These are phyloP conservation scores for Tortrix viridana DNA, from an alignment of 2,888 invertebrate species.

Conservation along the genomic window DNA sequence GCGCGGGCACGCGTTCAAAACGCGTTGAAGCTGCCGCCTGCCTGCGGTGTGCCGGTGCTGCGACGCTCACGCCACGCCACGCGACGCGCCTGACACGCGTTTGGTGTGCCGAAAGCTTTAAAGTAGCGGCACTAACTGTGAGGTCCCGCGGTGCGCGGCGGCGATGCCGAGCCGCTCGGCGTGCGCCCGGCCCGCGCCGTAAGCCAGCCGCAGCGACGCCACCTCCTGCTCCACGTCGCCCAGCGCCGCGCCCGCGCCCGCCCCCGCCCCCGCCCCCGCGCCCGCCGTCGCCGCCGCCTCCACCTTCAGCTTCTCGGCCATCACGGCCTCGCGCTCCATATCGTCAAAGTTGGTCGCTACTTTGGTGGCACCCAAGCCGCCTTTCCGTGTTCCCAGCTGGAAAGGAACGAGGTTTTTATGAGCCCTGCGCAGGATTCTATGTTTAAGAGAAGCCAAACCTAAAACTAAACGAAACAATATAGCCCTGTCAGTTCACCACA, in stretches of 20 bases:
- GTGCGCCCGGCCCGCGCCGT: constrained; percentile 90
- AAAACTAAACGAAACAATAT: too few species aligned
- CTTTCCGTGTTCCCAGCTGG: constrained; percentile 93
- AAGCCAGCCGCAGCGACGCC: constrained; percentile 89
- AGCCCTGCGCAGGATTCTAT: too few species aligned
- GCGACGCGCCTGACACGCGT: too few species aligned
- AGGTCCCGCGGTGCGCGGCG: constrained; percentile 63
- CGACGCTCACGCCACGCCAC: too few species aligned
- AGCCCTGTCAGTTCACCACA: too few species aligned
- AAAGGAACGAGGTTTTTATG: neutral
- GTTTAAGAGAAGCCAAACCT: too few species aligned
- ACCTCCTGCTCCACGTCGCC: constrained; percentile 86
- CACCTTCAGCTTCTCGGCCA: constrained; percentile 90
- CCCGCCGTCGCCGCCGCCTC: constrained; percentile 56
- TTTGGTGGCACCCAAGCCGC: constrained; percentile 96
- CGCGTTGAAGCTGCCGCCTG: too few species aligned
- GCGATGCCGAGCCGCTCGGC: constrained; percentile 98
- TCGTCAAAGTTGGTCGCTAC: constrained; percentile 98
- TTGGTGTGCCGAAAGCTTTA: neutral
- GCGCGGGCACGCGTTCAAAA: too few species aligned
- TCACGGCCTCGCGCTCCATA: constrained; percentile 94
- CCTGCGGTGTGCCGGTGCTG: too few species aligned
- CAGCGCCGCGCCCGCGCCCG: constrained; percentile 4
- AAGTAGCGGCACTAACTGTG: constrained; percentile 44
- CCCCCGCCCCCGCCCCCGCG: neutral